Base-by-base conservation (phyloP, 2,797 vertebrate species). In the Borostomias antarcticus region DNA sequence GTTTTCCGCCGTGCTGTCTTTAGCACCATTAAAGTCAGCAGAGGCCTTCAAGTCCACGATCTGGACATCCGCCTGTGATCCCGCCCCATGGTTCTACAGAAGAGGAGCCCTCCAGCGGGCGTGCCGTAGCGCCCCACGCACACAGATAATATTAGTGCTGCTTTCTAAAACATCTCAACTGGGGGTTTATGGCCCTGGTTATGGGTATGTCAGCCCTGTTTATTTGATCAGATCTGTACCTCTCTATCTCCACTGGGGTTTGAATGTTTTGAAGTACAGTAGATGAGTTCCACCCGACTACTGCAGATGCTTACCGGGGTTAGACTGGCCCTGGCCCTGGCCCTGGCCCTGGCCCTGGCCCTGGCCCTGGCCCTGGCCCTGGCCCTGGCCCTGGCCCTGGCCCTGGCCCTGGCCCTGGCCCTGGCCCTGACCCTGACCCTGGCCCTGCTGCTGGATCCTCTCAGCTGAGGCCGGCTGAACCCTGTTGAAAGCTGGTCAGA, bases 251-350 rank as follows among this genome's bases (percentile, higher is more conserved):
- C 43, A 8, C 15, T 13, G 64, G 25, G n/a, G 45, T 35, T 23
- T n/a, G 37, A 9, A 53, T 54, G 63, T 50, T 29, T 69, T 32
- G 51, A 47, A 19, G 58, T 72, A 23, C 30, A 58, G 35, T 54
- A 50, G 59, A 40, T 33, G 33, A 54, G 64, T 73, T 59, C 64
- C 5, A 1, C 64, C 72, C 48, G 4, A 52, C 53, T 51, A 79
- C 80, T 82, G 82, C 69, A 82, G 73, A 81, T 78, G 90, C 92
- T 92, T 90, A 94, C 92, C 60, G 13, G 91, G 89, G 84, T 86
- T 92, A 45, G 89, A 78, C 83, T 89, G 90, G 54, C 77, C 29
- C 29, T 75, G 66, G 51, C 78, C 79, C 64, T 86, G 86, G 66
- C 75, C 86, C 73, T 52, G 21, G 23, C 8, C 21, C 48, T 9